phyloP scores from a whole-genome alignment of 2,113 vertebrate species.

The Noctilio leporinus region DNA sequence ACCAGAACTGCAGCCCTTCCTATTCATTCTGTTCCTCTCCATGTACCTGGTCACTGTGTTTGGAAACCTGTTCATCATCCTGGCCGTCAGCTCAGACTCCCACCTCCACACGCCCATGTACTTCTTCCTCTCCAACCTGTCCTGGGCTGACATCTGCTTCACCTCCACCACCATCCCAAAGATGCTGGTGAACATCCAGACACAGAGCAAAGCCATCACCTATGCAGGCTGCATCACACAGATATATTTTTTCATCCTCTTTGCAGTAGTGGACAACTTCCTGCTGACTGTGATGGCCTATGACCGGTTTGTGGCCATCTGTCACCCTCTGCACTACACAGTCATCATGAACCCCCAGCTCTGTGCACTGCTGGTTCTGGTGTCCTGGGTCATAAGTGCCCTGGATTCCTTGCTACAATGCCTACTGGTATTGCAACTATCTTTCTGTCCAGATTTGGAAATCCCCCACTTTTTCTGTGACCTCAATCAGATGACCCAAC shows the following conservation, averaged over 20 bases:
- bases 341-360: too few species aligned
- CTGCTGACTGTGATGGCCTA: not conserved
- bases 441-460: not conserved
- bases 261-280: not conserved
- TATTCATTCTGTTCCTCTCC: not conserved
- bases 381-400: not conserved
- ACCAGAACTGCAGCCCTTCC: not conserved
- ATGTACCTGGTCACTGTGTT: too few species aligned
- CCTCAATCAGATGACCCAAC: not conserved
- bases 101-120: not conserved
- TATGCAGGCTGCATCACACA: not conserved
- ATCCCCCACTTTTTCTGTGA: conserved; percentile 27
- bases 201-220: not conserved
- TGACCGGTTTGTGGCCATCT: conserved; percentile 55
- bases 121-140: not conserved
- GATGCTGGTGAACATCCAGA: not conserved
- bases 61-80: too few species aligned
- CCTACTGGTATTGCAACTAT: not conserved
- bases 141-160: not conserved
- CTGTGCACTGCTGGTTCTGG: not conserved
- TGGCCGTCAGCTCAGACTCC: too few species aligned
- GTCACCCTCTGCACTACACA: not conserved
- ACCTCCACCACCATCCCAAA: not conserved
- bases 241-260: not conserved
- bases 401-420: conserved; percentile 39